These are phyloP conservation scores for Piprites chloris DNA, from an alignment of 2,113 vertebrate species.

Conservation along the genomic window DNA sequence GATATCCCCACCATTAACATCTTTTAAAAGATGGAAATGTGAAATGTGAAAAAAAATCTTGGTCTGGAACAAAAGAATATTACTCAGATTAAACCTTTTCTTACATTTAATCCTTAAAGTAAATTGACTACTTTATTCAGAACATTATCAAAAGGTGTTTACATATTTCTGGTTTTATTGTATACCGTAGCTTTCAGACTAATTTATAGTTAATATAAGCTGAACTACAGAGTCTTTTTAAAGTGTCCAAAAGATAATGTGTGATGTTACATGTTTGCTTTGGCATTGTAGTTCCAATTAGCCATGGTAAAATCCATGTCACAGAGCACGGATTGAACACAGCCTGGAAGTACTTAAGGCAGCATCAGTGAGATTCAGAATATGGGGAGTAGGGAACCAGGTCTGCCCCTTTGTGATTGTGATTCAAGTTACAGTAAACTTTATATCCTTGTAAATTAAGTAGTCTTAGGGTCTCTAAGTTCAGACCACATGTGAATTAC, in stretches of 20 bases:
- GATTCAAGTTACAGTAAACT: conserved; percentile 36
- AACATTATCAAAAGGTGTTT: not conserved
- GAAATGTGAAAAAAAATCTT: not conserved
- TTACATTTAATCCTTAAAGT: not conserved
- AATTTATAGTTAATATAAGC: not conserved
- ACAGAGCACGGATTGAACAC: not conserved
- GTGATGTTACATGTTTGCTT: not conserved
- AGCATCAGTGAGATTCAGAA: not conserved
- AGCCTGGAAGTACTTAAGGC: not conserved
- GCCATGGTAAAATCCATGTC: not conserved
- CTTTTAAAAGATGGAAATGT: not conserved
- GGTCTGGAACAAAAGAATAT: not conserved
- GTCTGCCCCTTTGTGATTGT: not conserved
- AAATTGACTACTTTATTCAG: not conserved
- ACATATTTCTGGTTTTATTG: not conserved
- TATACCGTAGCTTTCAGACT: not conserved
- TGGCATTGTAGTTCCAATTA: not conserved
- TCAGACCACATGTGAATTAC: conserved; percentile 40
- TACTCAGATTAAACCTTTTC: not conserved
- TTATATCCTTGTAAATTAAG: conserved; percentile 62
- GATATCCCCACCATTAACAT: not conserved
- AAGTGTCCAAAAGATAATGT: not conserved
- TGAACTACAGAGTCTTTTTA: not conserved
- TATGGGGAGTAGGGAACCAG: not conserved
- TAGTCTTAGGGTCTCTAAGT: conserved; percentile 16